Percentiles rank a stretch among this genome's conserved stretches.
Evolutionary conservation across 2,888 invertebrate genomes (phyloP).

Genomic region (Nomada lathburiana): DNA sequence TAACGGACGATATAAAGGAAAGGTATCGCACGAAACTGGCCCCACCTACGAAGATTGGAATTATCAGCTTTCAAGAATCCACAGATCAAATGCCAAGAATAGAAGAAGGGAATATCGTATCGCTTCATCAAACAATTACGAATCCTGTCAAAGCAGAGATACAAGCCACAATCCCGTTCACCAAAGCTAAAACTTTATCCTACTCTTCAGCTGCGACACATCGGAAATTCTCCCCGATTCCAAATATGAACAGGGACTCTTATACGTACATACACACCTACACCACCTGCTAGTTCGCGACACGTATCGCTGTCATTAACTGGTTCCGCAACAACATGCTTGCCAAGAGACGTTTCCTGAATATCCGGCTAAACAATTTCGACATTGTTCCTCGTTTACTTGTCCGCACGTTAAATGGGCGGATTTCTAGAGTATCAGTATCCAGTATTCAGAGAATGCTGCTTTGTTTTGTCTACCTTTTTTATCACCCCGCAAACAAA

Average conservation of each 20-base stretch:
- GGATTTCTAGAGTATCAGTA: slow-evolving; percentile 31
- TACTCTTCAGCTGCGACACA: too few species aligned
- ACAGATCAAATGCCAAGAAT: too few species aligned
- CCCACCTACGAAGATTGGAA: too few species aligned
- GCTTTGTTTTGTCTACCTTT: not conserved
- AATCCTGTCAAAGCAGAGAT: not conserved
- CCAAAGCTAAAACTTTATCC: slow-evolving; percentile 2
- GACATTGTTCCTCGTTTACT: slow-evolving; percentile 25
- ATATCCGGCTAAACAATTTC: slow-evolving; percentile 48
- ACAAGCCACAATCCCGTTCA: not conserved
- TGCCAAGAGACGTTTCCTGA: slow-evolving; percentile 26
- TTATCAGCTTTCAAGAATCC: too few species aligned
- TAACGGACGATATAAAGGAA: too few species aligned
- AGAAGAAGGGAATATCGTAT: too few species aligned
- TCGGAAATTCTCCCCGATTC: slow-evolving; percentile 1
- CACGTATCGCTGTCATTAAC: slow-evolving; percentile 40
- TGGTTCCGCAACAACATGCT: slow-evolving; percentile 10
- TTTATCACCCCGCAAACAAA: not conserved
- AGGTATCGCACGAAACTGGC: too few species aligned
- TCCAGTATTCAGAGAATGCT: slow-evolving; percentile 16
- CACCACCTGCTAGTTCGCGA: not conserved
- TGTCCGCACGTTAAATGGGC: slow-evolving; percentile 20
- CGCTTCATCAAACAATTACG: not conserved
- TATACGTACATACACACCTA: not conserved
- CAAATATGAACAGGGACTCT: not conserved